phyloP scores from a whole-genome alignment of 2,113 vertebrate genomes.

The Channa maculata region DNA sequence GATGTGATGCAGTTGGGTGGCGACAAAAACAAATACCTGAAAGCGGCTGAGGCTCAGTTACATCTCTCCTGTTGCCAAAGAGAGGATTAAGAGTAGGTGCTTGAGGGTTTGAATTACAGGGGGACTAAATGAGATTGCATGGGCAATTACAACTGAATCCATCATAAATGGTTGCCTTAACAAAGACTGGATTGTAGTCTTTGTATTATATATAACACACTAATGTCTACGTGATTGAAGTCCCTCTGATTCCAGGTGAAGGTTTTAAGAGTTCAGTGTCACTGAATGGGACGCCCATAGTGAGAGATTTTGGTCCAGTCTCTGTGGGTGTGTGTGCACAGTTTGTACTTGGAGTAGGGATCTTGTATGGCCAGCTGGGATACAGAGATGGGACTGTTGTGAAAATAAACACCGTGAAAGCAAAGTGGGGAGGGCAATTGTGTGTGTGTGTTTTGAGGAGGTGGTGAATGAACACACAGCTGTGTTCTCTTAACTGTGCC shows the following conservation, averaged over 20 bases:
- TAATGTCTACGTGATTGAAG: background rate
- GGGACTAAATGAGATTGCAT: constrained; percentile 36
- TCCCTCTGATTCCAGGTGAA: background rate
- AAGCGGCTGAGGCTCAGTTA: constrained; percentile 26
- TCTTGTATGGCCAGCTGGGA: constrained; percentile 46
- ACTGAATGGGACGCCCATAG: background rate
- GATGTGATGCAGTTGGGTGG: constrained; percentile 18
- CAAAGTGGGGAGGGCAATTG: constrained; percentile 16
- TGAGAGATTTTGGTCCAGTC: background rate
- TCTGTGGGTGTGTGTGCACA: constrained; percentile 2
- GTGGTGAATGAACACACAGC: constrained; percentile 41
- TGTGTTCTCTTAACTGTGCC: constrained; percentile 5
- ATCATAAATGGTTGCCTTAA: constrained; percentile 13
- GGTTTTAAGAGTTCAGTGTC: constrained; percentile 1
- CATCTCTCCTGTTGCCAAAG: constrained; percentile 25
- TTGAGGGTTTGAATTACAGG: constrained; percentile 45
- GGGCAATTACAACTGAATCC: constrained; percentile 33
- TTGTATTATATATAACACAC: too few species aligned
- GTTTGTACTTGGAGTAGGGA: constrained; percentile 13
- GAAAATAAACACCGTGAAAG: constrained; percentile 47
- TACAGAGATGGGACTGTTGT: constrained; percentile 38
- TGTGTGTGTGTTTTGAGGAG: constrained; percentile 22
- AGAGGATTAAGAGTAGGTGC: constrained; percentile 37
- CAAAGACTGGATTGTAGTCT: constrained; percentile 11
- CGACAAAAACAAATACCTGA: constrained; percentile 14